phyloP scores from a whole-genome alignment of 1,140 invertebrate genomes.

The Dreissena rostriformis region DNA sequence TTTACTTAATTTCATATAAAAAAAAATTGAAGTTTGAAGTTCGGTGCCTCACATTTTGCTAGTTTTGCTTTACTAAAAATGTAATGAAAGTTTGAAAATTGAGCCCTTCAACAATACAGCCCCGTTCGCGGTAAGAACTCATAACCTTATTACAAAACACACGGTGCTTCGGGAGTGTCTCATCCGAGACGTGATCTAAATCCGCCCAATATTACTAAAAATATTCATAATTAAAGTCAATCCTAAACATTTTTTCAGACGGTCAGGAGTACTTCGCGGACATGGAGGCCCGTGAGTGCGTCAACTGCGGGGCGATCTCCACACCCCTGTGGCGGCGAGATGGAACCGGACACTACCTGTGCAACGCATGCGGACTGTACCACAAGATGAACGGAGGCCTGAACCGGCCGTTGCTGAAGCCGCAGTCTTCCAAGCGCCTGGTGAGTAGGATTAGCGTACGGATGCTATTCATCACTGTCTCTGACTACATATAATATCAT shows the following conservation, averaged over 20 bases:
- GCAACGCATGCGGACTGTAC: conserved; percentile 90
- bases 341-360: conserved; percentile 74
- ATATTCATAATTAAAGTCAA: background rate
- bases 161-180: background rate
- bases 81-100: too few species aligned
- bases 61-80: too few species aligned
- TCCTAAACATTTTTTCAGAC: conserved; percentile 33
- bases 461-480: too few species aligned
- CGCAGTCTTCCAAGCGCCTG: conserved; percentile 92
- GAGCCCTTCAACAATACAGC: too few species aligned
- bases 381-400: conserved; percentile 92
- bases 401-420: conserved; percentile 97
- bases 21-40: too few species aligned
- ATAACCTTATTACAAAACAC: too few species aligned
- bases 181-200: too few species aligned
- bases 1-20: too few species aligned
- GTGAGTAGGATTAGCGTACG: conserved; percentile 66
- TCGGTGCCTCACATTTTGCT: too few species aligned
- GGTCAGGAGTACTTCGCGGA: conserved; percentile 58
- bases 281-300: conserved; percentile 68
- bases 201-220: background rate
- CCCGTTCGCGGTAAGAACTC: too few species aligned
- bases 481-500: too few species aligned
- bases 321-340: conserved; percentile 76
- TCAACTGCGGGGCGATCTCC: conserved; percentile 75